Conservation (phyloP, 2,888 invertebrate species). For the Platycheirus albimanus region DNA sequence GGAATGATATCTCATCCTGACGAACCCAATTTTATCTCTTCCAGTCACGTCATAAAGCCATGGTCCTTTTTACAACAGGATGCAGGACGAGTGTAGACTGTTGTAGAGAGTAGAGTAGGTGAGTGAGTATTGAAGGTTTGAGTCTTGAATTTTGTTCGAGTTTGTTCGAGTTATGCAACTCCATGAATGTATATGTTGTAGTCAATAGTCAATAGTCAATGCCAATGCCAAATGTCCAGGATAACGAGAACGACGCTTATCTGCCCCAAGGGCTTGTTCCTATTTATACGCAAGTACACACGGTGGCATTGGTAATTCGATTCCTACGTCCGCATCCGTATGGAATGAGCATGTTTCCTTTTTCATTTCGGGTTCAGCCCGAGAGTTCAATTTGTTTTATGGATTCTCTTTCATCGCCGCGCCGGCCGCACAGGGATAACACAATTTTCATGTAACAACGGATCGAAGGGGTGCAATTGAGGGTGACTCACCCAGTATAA, state of each 20-base stretch:
- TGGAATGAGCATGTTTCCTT: conserved; percentile 26
- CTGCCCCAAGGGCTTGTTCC: conserved; percentile 49
- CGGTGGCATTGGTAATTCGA: conserved; percentile 64
- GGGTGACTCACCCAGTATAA: conserved; percentile 61
- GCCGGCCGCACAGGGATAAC: conserved; percentile 54
- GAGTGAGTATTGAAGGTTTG: too few species aligned
- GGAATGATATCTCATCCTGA: background rate
- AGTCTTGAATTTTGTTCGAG: conserved; percentile 45
- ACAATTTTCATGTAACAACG: conserved; percentile 56
- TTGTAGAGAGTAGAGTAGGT: too few species aligned
- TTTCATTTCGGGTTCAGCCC: conserved; percentile 42
- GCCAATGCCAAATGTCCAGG: conserved; percentile 69
- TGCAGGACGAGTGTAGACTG: too few species aligned
- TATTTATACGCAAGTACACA: background rate
- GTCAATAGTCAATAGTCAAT: too few species aligned
- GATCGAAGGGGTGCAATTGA: conserved; percentile 23
- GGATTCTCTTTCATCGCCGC: conserved; percentile 62
- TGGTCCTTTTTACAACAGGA: too few species aligned
- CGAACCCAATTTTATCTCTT: conserved; percentile 38
- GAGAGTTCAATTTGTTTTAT: conserved; percentile 73
- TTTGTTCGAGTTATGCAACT: conserved; percentile 56
- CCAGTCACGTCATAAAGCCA: conserved; percentile 60
- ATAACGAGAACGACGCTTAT: conserved; percentile 67
- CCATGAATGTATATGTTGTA: background rate
- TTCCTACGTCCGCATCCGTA: conserved; percentile 37